Evolutionary conservation across 2,113 vertebrate genomes (phyloP).

Genomic region (Sialia sialis): DNA sequence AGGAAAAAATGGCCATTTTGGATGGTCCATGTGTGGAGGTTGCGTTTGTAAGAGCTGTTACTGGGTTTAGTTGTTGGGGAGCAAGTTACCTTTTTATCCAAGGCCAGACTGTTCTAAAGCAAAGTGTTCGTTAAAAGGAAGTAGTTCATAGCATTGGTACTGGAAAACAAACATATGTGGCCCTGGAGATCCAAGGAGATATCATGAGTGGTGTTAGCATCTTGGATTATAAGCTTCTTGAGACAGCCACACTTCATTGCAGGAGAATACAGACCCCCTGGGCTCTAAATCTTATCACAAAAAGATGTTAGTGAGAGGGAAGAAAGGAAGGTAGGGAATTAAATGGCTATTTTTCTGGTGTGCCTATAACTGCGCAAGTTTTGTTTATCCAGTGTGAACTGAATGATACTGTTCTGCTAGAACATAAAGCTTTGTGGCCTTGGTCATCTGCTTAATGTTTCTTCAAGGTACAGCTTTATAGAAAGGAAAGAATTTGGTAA

Average conservation of each 20-base stretch:
- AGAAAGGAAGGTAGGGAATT: not conserved
- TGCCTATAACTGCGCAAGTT: not conserved
- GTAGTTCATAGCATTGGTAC: not conserved
- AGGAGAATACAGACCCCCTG: not conserved
- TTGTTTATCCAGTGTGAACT: not conserved
- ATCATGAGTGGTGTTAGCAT: not conserved
- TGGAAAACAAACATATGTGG: not conserved
- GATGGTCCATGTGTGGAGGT: fast-evolving
- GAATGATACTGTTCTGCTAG: not conserved
- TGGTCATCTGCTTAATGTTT: not conserved
- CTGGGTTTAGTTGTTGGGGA: not conserved
- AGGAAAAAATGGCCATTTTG: not conserved
- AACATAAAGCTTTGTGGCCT: not conserved
- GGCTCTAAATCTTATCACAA: not conserved
- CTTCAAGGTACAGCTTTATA: not conserved
- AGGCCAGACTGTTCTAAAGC: not conserved
- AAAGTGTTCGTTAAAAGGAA: not conserved
- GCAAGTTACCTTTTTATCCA: not conserved
- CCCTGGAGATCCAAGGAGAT: not conserved
- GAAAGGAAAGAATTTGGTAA: not conserved
- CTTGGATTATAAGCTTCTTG: not conserved
- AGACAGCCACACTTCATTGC: not conserved
- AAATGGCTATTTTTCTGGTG: not conserved
- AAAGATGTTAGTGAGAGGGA: not conserved
- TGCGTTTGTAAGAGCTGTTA: not conserved